These are phyloP conservation scores for Mallotus villosus DNA, from an alignment of 2,797 vertebrate species.

Conservation along the genomic window DNA sequence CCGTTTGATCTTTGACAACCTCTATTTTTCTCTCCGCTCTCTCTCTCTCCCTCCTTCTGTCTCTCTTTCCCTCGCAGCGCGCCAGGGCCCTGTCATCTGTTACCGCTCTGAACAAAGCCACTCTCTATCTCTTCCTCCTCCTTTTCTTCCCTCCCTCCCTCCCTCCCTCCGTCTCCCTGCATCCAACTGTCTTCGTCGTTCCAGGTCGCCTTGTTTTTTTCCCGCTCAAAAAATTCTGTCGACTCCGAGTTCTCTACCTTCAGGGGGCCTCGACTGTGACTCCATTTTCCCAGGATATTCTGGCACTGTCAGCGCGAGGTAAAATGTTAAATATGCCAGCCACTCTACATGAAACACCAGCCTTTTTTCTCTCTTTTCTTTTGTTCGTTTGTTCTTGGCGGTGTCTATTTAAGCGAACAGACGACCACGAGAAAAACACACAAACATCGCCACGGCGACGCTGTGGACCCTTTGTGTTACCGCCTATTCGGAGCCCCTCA, in stretches of 20 bases:
- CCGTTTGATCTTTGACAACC: slow-evolving; percentile 60
- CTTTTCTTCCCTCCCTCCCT: slow-evolving; percentile 46
- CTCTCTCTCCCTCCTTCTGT: slow-evolving; percentile 16
- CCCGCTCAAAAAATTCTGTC: neutral
- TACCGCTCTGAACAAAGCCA: neutral
- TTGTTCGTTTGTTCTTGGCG: neutral
- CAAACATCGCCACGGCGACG: too few species aligned
- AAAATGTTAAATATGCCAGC: slow-evolving; percentile 19
- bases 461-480: too few species aligned
- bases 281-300: slow-evolving; percentile 21
- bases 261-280: neutral
- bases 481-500: neutral
- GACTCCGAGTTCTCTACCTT: neutral
- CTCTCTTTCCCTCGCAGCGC: neutral
- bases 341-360: neutral
- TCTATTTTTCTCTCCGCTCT: slow-evolving; percentile 41
- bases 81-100: slow-evolving; percentile 32
- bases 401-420: too few species aligned
- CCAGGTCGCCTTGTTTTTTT: slow-evolving; percentile 24
- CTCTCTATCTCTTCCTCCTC: slow-evolving; percentile 19
- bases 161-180: slow-evolving; percentile 27
- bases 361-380: neutral
- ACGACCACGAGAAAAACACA: too few species aligned
- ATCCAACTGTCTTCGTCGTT: neutral
- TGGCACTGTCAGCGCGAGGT: slow-evolving; percentile 22